Conservation (phyloP, 2,113 vertebrate species). For the Pelecanoides urinatrix region DNA sequence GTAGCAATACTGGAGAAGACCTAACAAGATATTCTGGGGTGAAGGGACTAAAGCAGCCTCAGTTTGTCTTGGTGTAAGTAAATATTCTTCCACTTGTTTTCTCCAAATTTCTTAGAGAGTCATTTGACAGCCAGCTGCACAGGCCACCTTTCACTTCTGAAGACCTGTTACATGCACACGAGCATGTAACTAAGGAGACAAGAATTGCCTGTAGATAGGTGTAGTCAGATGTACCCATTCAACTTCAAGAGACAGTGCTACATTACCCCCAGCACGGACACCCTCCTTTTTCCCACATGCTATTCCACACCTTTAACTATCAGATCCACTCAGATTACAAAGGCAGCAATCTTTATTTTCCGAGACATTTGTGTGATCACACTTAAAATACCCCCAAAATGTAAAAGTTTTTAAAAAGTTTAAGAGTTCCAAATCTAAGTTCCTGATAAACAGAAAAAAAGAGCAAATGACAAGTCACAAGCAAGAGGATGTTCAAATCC, state of each 20-base stretch:
- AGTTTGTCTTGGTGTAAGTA: neutral
- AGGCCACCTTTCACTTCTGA: neutral
- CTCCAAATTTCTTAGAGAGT: neutral
- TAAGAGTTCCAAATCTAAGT: neutral
- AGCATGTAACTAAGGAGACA: neutral
- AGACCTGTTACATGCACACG: neutral
- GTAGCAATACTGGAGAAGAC: neutral
- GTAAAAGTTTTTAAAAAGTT: neutral
- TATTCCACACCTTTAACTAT: neutral
- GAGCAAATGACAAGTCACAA: neutral
- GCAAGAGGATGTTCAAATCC: neutral
- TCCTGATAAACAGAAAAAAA: neutral
- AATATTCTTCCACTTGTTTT: neutral
- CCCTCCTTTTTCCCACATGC: neutral
- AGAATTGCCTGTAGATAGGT: neutral
- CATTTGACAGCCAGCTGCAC: neutral
- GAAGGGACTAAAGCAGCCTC: neutral
- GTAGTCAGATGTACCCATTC: too few relatives aligned
- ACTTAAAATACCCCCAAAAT: neutral
- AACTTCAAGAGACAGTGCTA: neutral
- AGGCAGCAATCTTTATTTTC: slow-evolving; percentile 57
- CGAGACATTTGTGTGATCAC: neutral
- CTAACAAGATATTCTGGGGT: neutral
- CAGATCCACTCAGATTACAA: slow-evolving; percentile 8
- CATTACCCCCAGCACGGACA: neutral